These are phyloP conservation scores for Exephanes ischioxanthus DNA, from an alignment of 2,888 invertebrate species.

Conservation along the genomic window DNA sequence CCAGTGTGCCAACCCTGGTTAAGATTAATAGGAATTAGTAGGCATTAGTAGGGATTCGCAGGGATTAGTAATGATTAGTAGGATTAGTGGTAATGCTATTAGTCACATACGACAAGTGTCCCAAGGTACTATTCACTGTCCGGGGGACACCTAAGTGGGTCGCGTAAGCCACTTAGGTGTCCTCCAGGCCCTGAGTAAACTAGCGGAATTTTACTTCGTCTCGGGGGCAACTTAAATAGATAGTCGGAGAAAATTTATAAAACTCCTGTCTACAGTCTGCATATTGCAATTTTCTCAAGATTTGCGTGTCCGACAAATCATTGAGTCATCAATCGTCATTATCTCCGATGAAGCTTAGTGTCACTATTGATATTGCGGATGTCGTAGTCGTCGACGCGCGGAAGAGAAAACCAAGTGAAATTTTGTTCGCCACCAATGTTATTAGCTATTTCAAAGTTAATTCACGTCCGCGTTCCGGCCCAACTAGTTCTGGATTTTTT, in stretches of 20 bases:
- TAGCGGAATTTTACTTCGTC: too few species aligned
- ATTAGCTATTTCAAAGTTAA: constrained; percentile 44
- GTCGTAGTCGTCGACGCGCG: constrained; percentile 11
- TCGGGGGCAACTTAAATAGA: not conserved
- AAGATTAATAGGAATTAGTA: too few species aligned
- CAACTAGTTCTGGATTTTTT: constrained; percentile 22
- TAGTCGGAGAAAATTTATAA: not conserved
- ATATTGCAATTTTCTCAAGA: not conserved
- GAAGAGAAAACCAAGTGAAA: constrained; percentile 33
- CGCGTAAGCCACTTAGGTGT: too few species aligned
- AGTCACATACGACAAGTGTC: too few species aligned
- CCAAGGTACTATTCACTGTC: too few species aligned
- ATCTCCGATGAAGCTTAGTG: not conserved
- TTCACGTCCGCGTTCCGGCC: constrained; percentile 48
- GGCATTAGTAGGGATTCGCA: too few species aligned
- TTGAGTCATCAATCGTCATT: not conserved
- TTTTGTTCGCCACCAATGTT: constrained; percentile 25
- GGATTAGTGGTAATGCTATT: too few species aligned
- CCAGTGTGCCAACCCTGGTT: too few species aligned
- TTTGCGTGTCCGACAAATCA: not conserved
- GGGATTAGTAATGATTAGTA: too few species aligned
- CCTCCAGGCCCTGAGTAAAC: too few species aligned
- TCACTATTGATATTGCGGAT: not conserved
- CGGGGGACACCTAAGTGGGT: too few species aligned
- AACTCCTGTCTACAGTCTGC: not conserved